Evolutionary conservation across 1,140 invertebrate genomes (phyloP).

Genomic region (Aricia agestis): DNA sequence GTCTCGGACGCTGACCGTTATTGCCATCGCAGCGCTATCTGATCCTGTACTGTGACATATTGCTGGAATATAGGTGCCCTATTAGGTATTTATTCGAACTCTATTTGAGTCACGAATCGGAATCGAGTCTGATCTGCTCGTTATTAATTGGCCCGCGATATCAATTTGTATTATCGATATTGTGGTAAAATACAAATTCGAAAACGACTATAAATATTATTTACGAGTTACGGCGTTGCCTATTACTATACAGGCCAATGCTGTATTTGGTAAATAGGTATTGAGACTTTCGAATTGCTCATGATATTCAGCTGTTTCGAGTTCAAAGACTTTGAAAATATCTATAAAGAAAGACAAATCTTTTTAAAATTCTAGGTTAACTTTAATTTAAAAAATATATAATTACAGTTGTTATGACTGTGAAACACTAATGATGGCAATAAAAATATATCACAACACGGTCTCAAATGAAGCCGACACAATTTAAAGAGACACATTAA

Average conservation of each 20-base stretch:
- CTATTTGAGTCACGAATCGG: conserved; percentile 38
- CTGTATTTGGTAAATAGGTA: neutral
- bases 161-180: conserved; percentile 7
- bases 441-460: neutral
- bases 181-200: neutral
- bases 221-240: neutral
- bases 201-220: conserved; percentile 3
- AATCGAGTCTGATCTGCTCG: conserved; percentile 21
- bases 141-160: conserved; percentile 7
- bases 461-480: neutral
- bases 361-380: neutral
- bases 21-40: conserved; percentile 48
- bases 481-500: neutral
- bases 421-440: neutral
- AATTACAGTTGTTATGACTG: neutral
- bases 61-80: conserved; percentile 44
- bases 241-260: neutral
- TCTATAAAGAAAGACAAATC: too few relatives aligned
- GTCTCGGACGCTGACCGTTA: conserved; percentile 50
- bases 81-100: conserved; percentile 42
- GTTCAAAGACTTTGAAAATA: neutral
- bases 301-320: neutral
- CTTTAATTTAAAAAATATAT: neutral
- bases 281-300: neutral
- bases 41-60: conserved; percentile 57